Percentiles rank a stretch among this genome's conserved stretches.
phyloP scores from a whole-genome alignment of 2,888 invertebrate species.

The Blastobasis lacticolella region DNA sequence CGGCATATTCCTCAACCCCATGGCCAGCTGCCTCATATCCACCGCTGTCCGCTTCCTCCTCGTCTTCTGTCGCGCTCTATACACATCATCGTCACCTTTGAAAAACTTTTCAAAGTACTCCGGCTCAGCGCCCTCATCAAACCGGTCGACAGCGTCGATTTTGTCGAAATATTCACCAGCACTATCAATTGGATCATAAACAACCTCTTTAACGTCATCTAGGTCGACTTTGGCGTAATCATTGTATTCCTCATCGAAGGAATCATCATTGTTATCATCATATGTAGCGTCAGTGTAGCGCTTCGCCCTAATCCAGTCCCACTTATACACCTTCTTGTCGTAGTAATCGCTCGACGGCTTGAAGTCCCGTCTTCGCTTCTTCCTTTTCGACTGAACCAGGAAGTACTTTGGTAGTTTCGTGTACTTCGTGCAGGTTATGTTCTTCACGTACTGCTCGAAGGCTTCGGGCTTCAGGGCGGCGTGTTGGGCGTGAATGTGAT shows the following conservation, averaged over 20 bases:
- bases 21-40: constrained; percentile 15
- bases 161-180: constrained; percentile 3
- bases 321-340: constrained; percentile 2
- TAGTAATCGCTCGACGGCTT: constrained; percentile 2
- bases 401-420: constrained; percentile 21
- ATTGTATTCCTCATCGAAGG: too few relatives aligned
- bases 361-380: constrained; percentile 1
- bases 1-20: constrained; percentile 27
- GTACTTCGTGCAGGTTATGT: constrained; percentile 29
- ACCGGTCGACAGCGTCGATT: background rate
- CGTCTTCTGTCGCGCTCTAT: constrained; percentile 22
- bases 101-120: constrained; percentile 24
- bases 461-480: constrained; percentile 9
- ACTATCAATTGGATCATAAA: background rate
- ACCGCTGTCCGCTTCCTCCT: constrained; percentile 20
- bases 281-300: background rate
- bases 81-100: constrained; percentile 32
- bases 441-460: constrained; percentile 29
- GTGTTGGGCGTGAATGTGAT: constrained; percentile 20
- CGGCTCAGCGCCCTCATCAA: background rate
- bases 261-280: too few relatives aligned
- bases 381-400: constrained; percentile 14
- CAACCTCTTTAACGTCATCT: too few relatives aligned
- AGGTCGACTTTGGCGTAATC: too few relatives aligned
- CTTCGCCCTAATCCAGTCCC: constrained; percentile 2